A percentile compares a stretch with the other conserved stretches of the same genome.
Evolutionary conservation across 2,888 invertebrate species (phyloP).

Genomic region (Ramazzottius varieornatus): DNA sequence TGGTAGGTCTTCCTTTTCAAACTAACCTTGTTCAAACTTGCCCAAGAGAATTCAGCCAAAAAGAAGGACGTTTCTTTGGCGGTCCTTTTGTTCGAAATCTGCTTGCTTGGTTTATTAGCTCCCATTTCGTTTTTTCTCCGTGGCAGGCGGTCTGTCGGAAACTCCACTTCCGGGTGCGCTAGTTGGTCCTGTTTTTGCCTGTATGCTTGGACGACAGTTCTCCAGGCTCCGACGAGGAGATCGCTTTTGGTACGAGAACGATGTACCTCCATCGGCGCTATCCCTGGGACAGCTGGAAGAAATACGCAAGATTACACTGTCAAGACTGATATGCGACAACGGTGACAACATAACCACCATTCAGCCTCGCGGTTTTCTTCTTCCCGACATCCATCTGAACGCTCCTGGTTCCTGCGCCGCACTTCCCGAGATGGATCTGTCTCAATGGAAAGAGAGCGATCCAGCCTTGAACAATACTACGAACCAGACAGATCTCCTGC

Average conservation of each 20-base stretch:
- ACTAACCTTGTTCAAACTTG: not conserved
- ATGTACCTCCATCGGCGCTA: not conserved
- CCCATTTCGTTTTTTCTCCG: too few species aligned
- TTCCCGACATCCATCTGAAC: not conserved
- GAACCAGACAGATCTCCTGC: too few species aligned
- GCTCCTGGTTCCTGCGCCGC: not conserved
- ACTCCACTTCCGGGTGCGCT: not conserved
- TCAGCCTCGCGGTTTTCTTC: not conserved
- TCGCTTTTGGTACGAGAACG: not conserved
- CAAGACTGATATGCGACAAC: not conserved
- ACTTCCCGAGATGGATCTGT: not conserved
- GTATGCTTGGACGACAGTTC: not conserved
- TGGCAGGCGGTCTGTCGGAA: not conserved
- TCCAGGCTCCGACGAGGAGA: not conserved
- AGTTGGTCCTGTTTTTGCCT: not conserved
- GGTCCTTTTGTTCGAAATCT: too few species aligned
- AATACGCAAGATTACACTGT: not conserved
- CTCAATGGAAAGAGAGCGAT: not conserved
- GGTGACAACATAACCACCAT: not conserved
- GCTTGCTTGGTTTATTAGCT: too few species aligned
- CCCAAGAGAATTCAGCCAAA: not conserved
- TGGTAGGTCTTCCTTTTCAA: too few species aligned
- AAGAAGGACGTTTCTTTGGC: too few species aligned
- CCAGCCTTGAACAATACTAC: not conserved
- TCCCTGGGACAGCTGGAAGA: not conserved